These are phyloP conservation scores for Lymantria monacha DNA, from an alignment of 2,888 invertebrate species.

Conservation along the genomic window DNA sequence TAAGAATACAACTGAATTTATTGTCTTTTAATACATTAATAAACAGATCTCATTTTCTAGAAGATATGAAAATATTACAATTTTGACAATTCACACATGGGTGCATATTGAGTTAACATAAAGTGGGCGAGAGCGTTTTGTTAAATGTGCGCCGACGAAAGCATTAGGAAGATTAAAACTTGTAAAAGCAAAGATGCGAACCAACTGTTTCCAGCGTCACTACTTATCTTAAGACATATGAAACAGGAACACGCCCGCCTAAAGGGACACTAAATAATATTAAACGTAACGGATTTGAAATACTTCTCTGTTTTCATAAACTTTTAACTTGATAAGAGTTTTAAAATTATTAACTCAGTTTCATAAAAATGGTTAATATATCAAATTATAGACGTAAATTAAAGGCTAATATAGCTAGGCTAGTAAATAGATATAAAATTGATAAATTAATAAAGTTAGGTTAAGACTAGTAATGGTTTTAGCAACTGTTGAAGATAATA, in stretches of 20 bases:
- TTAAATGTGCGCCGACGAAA: conserved; percentile 58
- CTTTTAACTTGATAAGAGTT: too few species aligned
- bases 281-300: not conserved
- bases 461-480: not conserved
- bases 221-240: conserved; percentile 23
- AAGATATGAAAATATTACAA: too few species aligned
- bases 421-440: not conserved
- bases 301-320: not conserved
- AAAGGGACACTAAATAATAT: conserved; percentile 1
- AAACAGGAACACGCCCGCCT: conserved; percentile 22
- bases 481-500: not conserved
- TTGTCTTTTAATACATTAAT: too few species aligned
- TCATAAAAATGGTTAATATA: too few species aligned
- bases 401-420: too few species aligned
- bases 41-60: too few species aligned
- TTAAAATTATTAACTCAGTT: too few species aligned
- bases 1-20: too few species aligned
- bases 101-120: conserved; percentile 39
- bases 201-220: conserved; percentile 43
- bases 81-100: not conserved
- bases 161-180: conserved; percentile 80
- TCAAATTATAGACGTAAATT: too few species aligned
- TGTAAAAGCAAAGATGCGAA: conserved; percentile 68
- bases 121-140: conserved; percentile 55
- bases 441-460: not conserved